Evolutionary conservation across 2,113 vertebrate genomes (phyloP).

Genomic region (Thamnaconus septentrionalis): DNA sequence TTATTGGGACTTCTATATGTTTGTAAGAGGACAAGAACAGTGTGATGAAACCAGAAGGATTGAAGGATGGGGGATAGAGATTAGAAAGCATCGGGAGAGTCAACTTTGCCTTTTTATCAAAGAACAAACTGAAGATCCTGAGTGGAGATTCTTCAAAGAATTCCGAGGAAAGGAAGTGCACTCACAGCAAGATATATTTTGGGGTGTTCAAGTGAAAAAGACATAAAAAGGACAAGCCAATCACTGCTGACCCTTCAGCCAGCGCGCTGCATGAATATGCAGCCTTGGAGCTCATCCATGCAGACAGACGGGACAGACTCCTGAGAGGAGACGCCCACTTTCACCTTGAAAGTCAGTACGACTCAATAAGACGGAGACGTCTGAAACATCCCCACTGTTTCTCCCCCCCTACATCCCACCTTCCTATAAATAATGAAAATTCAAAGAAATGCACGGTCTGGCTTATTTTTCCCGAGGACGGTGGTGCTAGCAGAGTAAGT

Average conservation of each 20-base stretch:
- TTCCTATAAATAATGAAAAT: background rate
- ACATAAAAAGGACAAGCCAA: slow-evolving; percentile 1
- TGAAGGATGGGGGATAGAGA: no score
- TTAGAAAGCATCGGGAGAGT: no score
- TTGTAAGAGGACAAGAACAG: no score
- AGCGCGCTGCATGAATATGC: slow-evolving; percentile 29
- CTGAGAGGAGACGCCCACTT: slow-evolving; percentile 2
- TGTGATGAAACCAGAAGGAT: no score
- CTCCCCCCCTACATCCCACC: no score
- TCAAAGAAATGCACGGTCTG: slow-evolving; percentile 5
- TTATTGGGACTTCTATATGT: no score
- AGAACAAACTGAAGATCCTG: no score
- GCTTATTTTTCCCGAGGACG: background rate
- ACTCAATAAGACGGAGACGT: background rate
- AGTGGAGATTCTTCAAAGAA: background rate
- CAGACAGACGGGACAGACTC: background rate
- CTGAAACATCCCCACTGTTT: background rate
- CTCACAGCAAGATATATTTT: background rate
- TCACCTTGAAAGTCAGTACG: slow-evolving; percentile 27
- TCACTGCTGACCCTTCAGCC: slow-evolving; percentile 21
- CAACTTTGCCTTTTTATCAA: no score
- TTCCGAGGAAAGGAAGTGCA: background rate
- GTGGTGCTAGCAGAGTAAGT: no score
- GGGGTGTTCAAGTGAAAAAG: background rate
- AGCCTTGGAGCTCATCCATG: slow-evolving; percentile 10